Conservation (phyloP, 35 echinoderm and acorn worm species). For the Patiria miniata region DNA sequence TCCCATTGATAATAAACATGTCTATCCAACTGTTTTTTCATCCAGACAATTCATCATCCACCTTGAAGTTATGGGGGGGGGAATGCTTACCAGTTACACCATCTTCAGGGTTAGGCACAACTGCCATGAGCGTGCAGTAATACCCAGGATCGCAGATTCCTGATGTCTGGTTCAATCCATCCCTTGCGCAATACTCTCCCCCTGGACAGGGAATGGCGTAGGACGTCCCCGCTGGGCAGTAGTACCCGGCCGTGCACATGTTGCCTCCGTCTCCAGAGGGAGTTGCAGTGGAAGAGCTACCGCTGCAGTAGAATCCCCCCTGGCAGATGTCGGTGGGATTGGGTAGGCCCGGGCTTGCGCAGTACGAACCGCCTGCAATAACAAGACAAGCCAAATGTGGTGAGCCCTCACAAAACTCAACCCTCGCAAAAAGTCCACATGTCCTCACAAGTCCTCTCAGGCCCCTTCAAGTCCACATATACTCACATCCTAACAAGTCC, state of each 20-base stretch:
- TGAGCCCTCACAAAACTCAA: neutral
- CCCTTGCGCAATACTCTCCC: constrained; percentile 76
- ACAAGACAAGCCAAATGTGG: neutral
- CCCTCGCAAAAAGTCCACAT: neutral
- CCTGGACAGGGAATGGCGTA: constrained; percentile 79
- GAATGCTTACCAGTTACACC: constrained; percentile 81
- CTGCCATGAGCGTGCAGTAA: constrained; percentile 80
- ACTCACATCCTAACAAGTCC: no score
- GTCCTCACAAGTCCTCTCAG: neutral
- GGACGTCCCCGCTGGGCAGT: constrained; percentile 82
- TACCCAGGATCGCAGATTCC: constrained; percentile 87
- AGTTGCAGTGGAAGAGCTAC: constrained; percentile 59
- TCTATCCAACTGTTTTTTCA: no score
- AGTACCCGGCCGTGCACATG: constrained; percentile 75
- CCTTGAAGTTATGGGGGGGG: no score
- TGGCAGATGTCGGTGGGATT: constrained; percentile 76
- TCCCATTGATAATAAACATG: no score
- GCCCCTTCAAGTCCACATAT: neutral
- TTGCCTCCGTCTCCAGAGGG: constrained; percentile 74
- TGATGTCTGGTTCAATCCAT: constrained; percentile 74
- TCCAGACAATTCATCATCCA: no score
- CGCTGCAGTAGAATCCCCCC: constrained; percentile 90
- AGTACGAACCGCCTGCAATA: constrained; percentile 79
- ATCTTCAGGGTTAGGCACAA: constrained; percentile 84
- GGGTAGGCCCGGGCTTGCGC: constrained; percentile 76